Base-by-base conservation (phyloP, 2,888 invertebrate genomes). In the Eupsilia transversa region DNA sequence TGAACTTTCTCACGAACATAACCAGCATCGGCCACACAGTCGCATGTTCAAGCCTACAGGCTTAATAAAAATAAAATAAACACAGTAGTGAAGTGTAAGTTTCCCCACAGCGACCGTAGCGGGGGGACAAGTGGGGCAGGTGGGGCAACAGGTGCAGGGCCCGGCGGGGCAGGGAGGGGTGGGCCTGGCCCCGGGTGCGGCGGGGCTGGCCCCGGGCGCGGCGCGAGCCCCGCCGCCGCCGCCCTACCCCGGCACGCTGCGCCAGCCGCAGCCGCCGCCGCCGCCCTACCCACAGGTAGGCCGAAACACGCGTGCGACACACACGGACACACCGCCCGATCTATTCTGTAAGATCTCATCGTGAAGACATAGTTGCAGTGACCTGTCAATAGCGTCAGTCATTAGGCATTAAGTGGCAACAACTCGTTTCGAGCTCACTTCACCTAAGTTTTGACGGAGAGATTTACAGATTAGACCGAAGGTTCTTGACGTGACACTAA, bases 171-270 rank as follows among this genome's bases (percentile, higher is more conserved):
- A n/a, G 87, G 80, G 94, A 94, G 85, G 1, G 12, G 92, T 88
- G 78, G 94, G 38, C 1, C 33, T 30, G n/a, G 38, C 97, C 63
- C 68, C 92, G 87, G 80, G 94, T 94, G 85, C 5, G 12, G 92
- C 88, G 78, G 94, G 38, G 2, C 33, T 30, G n/a, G 38, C 97
- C 63, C 68, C 86, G 65, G 81, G 85, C 68, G 92, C 94, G 61
- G 89, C 93, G 5, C 94, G 97, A 4, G 97, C 97, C 17, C 97
- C 97, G 43, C 98, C 98, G 5, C 98, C 98, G 23, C 98, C 98
- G 46, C 98, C 98, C 5, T 98, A 98, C 71, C 98, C 98, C 38
- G 97, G 97, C 65, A 97, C 97, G 10, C 97, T 98, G 97, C 98
- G 74, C 97, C 97, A 93, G 97, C 92, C 91, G 89, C 94, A 94